These are phyloP conservation scores for Acromyrmex heyeri DNA, from an alignment of 1,140 invertebrate genomes.

Conservation along the genomic window DNA sequence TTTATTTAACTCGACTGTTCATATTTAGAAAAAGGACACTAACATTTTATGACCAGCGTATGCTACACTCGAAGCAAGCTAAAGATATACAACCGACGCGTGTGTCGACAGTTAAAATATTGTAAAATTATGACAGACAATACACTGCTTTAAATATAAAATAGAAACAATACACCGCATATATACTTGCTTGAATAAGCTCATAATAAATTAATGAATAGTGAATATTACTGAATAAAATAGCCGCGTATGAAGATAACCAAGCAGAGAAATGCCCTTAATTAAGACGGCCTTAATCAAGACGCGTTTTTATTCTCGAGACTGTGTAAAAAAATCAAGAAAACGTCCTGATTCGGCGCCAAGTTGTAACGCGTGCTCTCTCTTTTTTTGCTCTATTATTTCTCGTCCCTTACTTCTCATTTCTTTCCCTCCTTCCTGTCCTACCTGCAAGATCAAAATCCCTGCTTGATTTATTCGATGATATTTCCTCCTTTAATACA, in stretches of 20 bases:
- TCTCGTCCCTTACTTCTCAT: conserved; percentile 25
- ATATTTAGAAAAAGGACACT: conserved; percentile 5
- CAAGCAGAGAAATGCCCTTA: background rate
- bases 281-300: conserved; percentile 33
- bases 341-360: conserved; percentile 31
- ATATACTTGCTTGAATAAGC: background rate
- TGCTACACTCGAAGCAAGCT: conserved; percentile 13
- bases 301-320: conserved; percentile 29
- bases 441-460: conserved; percentile 12
- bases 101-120: conserved; percentile 42
- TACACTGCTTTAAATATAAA: background rate
- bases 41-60: conserved; percentile 5
- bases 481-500: conserved; percentile 44
- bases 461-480: conserved; percentile 32
- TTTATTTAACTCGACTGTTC: conserved; percentile 22
- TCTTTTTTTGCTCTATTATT: conserved; percentile 22
- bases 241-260: conserved; percentile 1
- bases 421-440: background rate
- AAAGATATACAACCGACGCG: conserved; percentile 26
- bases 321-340: background rate
- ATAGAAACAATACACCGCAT: background rate
- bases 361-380: conserved; percentile 40
- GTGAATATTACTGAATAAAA: background rate
- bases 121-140: background rate
- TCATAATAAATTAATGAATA: background rate